Conservation (phyloP, 2,888 invertebrate species). For the Synanthedon andrenaeformis region DNA sequence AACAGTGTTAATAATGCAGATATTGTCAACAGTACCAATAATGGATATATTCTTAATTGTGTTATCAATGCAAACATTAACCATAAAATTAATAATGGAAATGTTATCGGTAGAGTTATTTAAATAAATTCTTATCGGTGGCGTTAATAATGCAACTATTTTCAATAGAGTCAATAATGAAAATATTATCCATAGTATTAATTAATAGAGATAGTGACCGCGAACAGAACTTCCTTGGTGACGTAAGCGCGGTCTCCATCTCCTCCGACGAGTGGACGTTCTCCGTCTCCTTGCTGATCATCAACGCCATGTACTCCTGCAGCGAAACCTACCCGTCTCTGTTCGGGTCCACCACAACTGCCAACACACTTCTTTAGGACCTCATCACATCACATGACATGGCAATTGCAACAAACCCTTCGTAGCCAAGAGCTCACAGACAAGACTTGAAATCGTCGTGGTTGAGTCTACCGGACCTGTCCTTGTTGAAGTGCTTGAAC, state of each 20-base stretch:
- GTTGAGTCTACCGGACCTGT: constrained; percentile 96
- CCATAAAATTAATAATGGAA: no score
- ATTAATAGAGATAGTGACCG: constrained; percentile 69
- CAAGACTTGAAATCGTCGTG: constrained; percentile 99
- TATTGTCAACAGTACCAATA: no score
- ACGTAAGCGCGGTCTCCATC: constrained; percentile 98
- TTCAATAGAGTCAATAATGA: no score
- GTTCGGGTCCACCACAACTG: constrained; percentile 90
- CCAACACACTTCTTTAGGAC: constrained; percentile 4
- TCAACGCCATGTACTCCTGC: constrained; percentile 99
- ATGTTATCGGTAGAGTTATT: no score
- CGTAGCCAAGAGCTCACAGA: constrained; percentile 97
- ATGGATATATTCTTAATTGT: no score
- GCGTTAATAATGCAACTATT: no score
- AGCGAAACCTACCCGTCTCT: constrained; percentile 97
- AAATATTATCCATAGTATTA: not conserved
- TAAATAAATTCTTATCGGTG: no score
- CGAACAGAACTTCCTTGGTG: constrained; percentile 98
- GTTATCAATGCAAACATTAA: no score
- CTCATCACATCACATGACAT: not conserved
- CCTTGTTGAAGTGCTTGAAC: constrained; percentile 99
- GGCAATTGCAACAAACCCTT: constrained; percentile 37
- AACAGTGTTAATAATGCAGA: no score
- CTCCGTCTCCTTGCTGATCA: constrained; percentile 99
- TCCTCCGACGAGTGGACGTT: constrained; percentile 99